Evolutionary conservation across 2,888 invertebrate genomes (phyloP).

Genomic region (Osedax frankpressi): DNA sequence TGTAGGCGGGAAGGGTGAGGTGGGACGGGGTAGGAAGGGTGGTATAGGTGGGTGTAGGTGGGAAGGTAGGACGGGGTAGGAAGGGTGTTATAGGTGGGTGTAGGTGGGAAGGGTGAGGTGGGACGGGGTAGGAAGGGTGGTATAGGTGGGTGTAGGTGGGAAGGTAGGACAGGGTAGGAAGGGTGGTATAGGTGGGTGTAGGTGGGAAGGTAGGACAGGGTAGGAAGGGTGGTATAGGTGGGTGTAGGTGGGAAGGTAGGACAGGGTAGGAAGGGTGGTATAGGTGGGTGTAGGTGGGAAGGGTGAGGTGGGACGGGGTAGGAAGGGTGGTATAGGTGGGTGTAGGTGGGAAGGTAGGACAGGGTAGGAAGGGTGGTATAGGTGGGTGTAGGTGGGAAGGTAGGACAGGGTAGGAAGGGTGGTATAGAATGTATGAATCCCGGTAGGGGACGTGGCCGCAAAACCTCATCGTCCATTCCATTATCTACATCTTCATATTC

Average conservation of each 20-base stretch:
- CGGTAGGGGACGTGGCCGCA: no score
- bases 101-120: not conserved
- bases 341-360: constrained; percentile 38
- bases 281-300: not conserved
- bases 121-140: constrained; percentile 50
- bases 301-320: not conserved
- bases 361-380: not conserved
- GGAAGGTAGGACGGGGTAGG: no score
- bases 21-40: not conserved
- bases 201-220: not conserved
- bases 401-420: not conserved
- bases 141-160: constrained; percentile 36
- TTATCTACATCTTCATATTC: constrained; percentile 41
- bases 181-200: not conserved
- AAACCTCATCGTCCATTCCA: constrained; percentile 38
- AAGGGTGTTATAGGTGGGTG: not conserved
- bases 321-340: constrained; percentile 50
- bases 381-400: not conserved
- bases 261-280: not conserved
- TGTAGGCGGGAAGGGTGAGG: not conserved
- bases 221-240: not conserved
- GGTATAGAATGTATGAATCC: not conserved
- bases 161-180: constrained; percentile 28
- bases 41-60: no score
- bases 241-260: no score